Base-by-base conservation (phyloP, 2,797 vertebrate species). In the Cetoscarus ocellatus region DNA sequence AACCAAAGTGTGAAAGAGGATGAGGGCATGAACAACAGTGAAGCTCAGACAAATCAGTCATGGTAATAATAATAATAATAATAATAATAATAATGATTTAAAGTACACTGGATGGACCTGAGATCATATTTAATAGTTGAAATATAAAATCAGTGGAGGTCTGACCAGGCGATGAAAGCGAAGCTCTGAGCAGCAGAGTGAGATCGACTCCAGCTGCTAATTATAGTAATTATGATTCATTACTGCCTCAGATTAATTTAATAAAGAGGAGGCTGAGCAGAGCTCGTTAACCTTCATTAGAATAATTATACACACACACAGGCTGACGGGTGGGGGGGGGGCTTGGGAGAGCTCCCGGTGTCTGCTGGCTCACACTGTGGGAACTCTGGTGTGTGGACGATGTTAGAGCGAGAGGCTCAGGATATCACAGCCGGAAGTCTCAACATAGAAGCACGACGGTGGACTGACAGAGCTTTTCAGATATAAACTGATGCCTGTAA, bases 261-360 rank as follows among this genome's bases (percentile, higher is more conserved):
- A 97, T 97, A 97, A 97, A 95, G 94, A 94, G 93, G 93, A 92
- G 94, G 92, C 92, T 91, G 93, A 92, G 91, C 93, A 87, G 91
- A 95, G 94, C 94, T 95, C 95, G 94, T 96, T 97, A 96, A 96
- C 97, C 95, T 96, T 96, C 96, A 96, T 97, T 97, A 96, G 94
- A 94, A 94, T 96, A 94, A 95, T 96, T 96, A 95, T 67, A 60
- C 70, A 36, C 56, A 54, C 64, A 39, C 61, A 42, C 42, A 52
- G 7, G 2, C 53, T 36, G 50, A 43, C 17, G 53, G 15, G 43
- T 44, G 36, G 43, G 59, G 65, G 51, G 40, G 50, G 43, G 52
- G 27, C 47, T 54, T 18, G 8, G 45, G 70, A 70, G 60, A 36
- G 39, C 53, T 82, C 50, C 70, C n/a, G 48, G 62, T n/a, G 67